Base-by-base conservation (phyloP, 2,113 vertebrate species). In the Microtus pennsylvanicus region DNA sequence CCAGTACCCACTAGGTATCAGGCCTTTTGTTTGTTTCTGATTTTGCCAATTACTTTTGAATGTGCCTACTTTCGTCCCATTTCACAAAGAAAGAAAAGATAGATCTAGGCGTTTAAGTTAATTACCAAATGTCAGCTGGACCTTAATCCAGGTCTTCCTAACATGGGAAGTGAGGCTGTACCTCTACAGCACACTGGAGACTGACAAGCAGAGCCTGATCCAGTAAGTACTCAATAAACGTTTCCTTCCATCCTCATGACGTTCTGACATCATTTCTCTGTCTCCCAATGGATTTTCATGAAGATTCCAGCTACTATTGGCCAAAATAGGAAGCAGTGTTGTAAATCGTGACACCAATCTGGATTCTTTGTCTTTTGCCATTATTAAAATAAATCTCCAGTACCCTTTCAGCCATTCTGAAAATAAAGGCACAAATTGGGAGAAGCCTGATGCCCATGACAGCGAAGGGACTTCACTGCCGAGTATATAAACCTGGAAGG, bases 201-300 rank as follows among this genome's bases (percentile, higher is more conserved):
- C 50, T 70, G 21, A 55, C 22, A 45, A 63, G 22, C 42, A 72
- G 72, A 58, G 81, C 95, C 88, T 94, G 69, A 65, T 14, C 55
- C 50, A 91, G 63, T 22, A 77, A 91, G 87, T 82, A 83, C 91
- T 96, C 83, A 76, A 75, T 89, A 97, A 96, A 93, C 89, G 52
- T 55, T 92, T 78, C 24, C 38, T 93, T 52, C 76, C 88, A 63
- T 70, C 22, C 26, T n/a, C 22, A 33, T 22, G 33, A 50, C 88
- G 76, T 95, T 93, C 58, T 61, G 91, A 95, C 90, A 94, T 82
- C 76, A 6, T 82, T 96, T 90, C 42, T 50, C 76, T 42, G 30
- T 58, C 38, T 90, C 67, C 67, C 55, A 50, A 38, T 87, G 33
- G 3, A n/a, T 88, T 83, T 87, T 16, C 75, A 17, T 55, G 42